Base-by-base conservation (phyloP, 2,888 invertebrate genomes). In the Eupelmus urozonus region DNA sequence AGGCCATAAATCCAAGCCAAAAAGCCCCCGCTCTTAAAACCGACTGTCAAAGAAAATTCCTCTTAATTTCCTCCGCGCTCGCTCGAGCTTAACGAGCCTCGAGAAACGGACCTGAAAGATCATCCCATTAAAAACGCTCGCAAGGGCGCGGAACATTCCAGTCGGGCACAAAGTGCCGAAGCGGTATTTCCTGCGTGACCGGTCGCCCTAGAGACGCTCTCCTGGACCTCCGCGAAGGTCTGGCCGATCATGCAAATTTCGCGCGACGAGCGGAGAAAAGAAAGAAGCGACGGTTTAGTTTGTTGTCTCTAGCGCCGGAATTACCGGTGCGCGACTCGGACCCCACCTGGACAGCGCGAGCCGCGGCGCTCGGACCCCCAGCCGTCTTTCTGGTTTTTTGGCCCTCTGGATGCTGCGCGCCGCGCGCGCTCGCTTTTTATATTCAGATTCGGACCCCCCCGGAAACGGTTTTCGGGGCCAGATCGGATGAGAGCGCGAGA, bases 311-410 rank as follows among this genome's bases (percentile, higher is more conserved):
- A 1, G 57, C 84, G 86, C 85, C 84, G 82, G 88, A 85, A 80
- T 82, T 79, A 88, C 89, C 89, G 87, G 88, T 88, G 87, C 72
- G 74, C 29, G n/a, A 7, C n/a, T n/a, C 79, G 76, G 88, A 88
- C 88, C 89, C 89, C 89, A 89, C 89, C 89, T 89, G 89, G 89
- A 87, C 87, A 76, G 60, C 76, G 53, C 53, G 81, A 81, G 74
- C 79, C n/a, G n/a, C 40, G 40, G 79, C 80, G 79, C 53, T 71
- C 77, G 82, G 88, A 88, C 89, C 89, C 88, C 89, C 89, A 88
- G 86, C 85, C 85, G 87, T 87, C 80, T 85, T 85, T 86, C 88
- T 81, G 83, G 86, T 88, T 89, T 86, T 82, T 45, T 18, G 40
- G n/a, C 23, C 60, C 11, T n/a, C 71, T 76, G 75, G 81, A 78